Evolutionary conservation across 1,140 invertebrate species (phyloP).

Genomic region (Drosophila paulistorum): DNA sequence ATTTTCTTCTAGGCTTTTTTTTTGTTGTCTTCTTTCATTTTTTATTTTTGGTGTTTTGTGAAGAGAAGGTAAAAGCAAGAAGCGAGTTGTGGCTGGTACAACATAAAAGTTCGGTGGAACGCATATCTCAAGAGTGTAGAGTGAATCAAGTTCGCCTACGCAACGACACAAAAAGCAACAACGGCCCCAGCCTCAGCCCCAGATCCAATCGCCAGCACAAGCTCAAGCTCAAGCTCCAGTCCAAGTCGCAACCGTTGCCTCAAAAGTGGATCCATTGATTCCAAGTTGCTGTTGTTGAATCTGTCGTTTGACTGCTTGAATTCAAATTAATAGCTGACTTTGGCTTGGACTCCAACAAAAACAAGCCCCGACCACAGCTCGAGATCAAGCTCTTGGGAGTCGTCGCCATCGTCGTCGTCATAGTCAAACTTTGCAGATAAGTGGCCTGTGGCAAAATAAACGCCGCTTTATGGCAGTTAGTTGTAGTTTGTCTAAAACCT

Average conservation of each 20-base stretch:
- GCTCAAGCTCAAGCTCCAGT: background rate
- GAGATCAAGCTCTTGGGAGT: constrained; percentile 21
- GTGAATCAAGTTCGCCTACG: constrained; percentile 79
- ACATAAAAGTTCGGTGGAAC: constrained; percentile 81
- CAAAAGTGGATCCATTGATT: constrained; percentile 79
- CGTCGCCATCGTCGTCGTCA: constrained; percentile 29
- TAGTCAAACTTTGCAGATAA: constrained; percentile 72
- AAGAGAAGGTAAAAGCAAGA: constrained; percentile 47
- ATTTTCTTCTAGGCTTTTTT: constrained; percentile 21
- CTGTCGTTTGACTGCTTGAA: constrained; percentile 76
- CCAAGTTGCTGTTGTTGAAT: constrained; percentile 63
- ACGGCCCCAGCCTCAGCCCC: constrained; percentile 22
- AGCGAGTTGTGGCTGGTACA: constrained; percentile 51
- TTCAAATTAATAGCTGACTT: constrained; percentile 78
- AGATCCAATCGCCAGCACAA: background rate
- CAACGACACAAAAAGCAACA: constrained; percentile 62
- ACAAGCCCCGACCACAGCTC: constrained; percentile 55
- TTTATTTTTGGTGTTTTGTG: background rate
- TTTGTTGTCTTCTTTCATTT: background rate
- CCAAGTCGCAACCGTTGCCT: constrained; percentile 16
- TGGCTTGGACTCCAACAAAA: constrained; percentile 58
- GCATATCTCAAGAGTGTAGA: constrained; percentile 65
- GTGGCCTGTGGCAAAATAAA: constrained; percentile 81
- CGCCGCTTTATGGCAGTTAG: constrained; percentile 80
- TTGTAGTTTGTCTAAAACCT: constrained; percentile 67